These are phyloP conservation scores for Paguma larvata DNA, from an alignment of 2,797 vertebrate species.

Conservation along the genomic window DNA sequence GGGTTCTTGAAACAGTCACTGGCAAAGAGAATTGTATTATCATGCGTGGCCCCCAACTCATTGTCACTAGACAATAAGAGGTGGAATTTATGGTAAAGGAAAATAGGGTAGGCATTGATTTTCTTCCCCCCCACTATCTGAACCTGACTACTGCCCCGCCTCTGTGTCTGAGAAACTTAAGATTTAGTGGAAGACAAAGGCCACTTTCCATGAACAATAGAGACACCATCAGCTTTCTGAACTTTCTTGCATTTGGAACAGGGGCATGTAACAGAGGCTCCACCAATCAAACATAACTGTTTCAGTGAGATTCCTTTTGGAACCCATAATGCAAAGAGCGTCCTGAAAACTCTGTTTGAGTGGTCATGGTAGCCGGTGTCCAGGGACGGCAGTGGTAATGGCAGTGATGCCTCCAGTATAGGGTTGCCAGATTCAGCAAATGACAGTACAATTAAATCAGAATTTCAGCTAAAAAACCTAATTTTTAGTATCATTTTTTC, in stretches of 20 bases:
- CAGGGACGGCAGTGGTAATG: not conserved
- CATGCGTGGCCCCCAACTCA: not conserved
- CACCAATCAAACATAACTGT: not conserved
- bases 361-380: not conserved
- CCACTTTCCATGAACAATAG: not conserved
- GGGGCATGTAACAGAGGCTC: not conserved
- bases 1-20: not conserved
- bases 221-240: not conserved
- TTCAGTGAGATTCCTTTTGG: not conserved
- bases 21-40: not conserved
- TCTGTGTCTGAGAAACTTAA: not conserved
- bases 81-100: not conserved
- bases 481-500: not conserved
- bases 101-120: not conserved
- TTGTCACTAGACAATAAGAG: not conserved
- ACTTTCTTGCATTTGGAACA: accelerated
- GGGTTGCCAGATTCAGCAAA: not conserved
- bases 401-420: not conserved
- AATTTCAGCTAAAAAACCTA: not conserved
- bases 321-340: not conserved
- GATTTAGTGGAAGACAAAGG: not conserved
- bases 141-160: not conserved
- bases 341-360: slow-evolving; percentile 16
- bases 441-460: not conserved
- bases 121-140: not conserved